Conservation (phyloP, 2,888 invertebrate species). For the Prenolepis imparis region DNA sequence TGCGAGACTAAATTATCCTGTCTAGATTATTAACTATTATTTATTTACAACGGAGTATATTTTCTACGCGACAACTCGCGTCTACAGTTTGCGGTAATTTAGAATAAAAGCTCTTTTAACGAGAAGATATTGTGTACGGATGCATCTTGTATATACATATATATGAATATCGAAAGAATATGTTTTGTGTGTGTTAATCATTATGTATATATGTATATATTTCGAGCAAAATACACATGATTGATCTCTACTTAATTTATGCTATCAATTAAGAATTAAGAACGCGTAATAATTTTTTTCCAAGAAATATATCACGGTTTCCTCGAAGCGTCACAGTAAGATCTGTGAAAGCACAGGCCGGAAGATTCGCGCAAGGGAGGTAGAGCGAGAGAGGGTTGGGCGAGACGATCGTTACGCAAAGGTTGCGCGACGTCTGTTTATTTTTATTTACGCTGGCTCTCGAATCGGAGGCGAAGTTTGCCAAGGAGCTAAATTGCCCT, state of each 20-base stretch:
- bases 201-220: neutral
- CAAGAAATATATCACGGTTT: slow-evolving; percentile 4
- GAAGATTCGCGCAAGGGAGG: neutral
- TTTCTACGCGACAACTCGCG: neutral
- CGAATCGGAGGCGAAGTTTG: slow-evolving; percentile 64
- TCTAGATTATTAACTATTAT: slow-evolving; percentile 26
- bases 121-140: neutral
- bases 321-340: neutral
- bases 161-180: neutral
- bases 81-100: neutral
- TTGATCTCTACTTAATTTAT: neutral
- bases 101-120: neutral
- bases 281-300: neutral
- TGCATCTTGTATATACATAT: neutral
- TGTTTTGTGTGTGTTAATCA: too few species aligned
- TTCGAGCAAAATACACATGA: neutral
- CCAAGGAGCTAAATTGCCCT: slow-evolving; percentile 78
- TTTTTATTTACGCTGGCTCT: slow-evolving; percentile 51
- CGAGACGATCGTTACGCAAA: slow-evolving; percentile 35
- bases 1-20: slow-evolving; percentile 18
- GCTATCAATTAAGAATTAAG: neutral
- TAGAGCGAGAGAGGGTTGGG: neutral
- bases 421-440: slow-evolving; percentile 28
- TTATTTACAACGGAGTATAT: slow-evolving; percentile 5
- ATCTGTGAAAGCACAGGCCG: neutral